A percentile compares a stretch with the other conserved stretches of the same genome.
Conservation (phyloP, 1,140 invertebrate species). For the Neodiprion lecontei region DNA sequence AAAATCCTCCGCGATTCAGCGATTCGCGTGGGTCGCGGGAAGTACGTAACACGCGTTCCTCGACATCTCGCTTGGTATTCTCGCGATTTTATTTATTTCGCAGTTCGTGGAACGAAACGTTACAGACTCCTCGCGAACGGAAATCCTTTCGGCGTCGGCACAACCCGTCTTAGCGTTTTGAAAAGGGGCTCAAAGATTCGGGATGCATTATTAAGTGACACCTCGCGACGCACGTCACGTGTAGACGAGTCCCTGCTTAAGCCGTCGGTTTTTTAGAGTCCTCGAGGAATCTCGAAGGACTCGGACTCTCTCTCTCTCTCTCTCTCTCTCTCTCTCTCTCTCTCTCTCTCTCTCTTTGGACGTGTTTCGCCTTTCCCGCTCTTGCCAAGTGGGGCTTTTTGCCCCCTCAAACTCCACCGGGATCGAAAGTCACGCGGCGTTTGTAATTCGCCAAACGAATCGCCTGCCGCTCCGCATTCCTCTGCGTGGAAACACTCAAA, state of each 20-base stretch:
- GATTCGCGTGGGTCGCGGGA: too few species aligned
- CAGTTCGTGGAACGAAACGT: not conserved
- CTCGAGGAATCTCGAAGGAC: not conserved
- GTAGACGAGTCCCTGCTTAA: not conserved
- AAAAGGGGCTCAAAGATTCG: not conserved
- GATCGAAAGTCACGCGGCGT: too few species aligned
- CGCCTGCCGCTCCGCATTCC: too few species aligned
- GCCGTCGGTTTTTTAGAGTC: not conserved
- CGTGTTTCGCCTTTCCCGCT: not conserved
- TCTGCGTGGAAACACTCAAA: too few species aligned
- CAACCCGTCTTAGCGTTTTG: not conserved
- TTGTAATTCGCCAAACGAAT: too few species aligned
- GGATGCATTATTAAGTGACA: not conserved
- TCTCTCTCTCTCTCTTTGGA: too few species aligned
- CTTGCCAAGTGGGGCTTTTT: not conserved
- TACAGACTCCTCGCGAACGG: too few species aligned
- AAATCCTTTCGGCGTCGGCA: too few species aligned
- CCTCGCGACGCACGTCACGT: not conserved
- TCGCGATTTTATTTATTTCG: not conserved
- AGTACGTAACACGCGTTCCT: not conserved
- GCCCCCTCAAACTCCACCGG: too few species aligned
- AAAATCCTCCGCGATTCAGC: conserved; percentile 27
- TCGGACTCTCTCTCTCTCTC: too few species aligned
- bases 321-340: too few species aligned
- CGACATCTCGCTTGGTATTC: not conserved